These are phyloP conservation scores for Tetramorium alpestre DNA, from an alignment of 1,140 invertebrate genomes.

Conservation along the genomic window DNA sequence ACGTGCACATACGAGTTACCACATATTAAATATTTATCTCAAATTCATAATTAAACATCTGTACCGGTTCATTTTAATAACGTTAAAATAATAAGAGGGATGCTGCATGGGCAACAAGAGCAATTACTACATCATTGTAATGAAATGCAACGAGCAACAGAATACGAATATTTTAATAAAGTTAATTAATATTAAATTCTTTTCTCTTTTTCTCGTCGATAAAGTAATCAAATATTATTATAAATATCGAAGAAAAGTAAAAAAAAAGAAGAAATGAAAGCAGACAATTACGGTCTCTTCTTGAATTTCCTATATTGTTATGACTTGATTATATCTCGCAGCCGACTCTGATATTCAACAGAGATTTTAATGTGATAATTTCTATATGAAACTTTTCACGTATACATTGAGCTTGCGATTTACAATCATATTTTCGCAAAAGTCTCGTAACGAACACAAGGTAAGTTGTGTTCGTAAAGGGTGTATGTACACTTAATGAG, in stretches of 20 bases:
- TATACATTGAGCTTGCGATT: not conserved
- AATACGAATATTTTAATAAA: conserved; percentile 18
- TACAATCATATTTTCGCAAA: conserved; percentile 11
- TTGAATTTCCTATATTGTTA: not conserved
- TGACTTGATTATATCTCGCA: not conserved
- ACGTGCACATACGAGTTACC: not conserved
- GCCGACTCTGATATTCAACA: not conserved
- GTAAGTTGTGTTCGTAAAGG: conserved; percentile 22
- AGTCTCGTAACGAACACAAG: conserved; percentile 37
- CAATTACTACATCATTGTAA: conserved; percentile 43
- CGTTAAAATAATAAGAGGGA: conserved; percentile 36
- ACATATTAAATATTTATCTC: not conserved
- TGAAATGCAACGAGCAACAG: conserved; percentile 12
- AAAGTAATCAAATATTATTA: not conserved
- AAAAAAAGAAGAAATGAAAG: not conserved
- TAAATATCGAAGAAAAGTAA: not conserved
- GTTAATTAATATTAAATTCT: conserved; percentile 39
- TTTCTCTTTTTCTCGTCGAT: not conserved
- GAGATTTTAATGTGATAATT: not conserved
- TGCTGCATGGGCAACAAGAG: not conserved
- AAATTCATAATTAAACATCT: conserved; percentile 49
- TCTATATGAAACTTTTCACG: not conserved
- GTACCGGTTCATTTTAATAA: conserved; percentile 24
- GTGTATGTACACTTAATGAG: conserved; percentile 73
- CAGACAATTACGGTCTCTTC: not conserved